phyloP scores from a whole-genome alignment of 2,113 vertebrate genomes.

The Amphilophus citrinellus region DNA sequence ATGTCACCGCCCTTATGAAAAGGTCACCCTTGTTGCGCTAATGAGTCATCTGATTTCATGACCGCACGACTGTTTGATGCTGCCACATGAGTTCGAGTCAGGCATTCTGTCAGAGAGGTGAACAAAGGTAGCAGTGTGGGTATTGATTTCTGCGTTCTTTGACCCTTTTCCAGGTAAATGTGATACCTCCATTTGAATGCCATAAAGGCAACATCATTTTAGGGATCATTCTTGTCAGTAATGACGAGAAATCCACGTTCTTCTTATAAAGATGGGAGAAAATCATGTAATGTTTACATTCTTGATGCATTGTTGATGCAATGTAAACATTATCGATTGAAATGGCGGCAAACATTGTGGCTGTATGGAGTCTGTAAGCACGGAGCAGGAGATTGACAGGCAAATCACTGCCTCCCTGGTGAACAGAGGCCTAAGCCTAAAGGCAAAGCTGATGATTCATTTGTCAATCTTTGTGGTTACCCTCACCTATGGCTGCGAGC shows the following conservation, averaged over 20 bases:
- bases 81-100: background rate
- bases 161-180: background rate
- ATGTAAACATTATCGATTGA: background rate
- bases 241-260: background rate
- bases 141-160: background rate
- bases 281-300: background rate
- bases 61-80: slow-evolving; percentile 25
- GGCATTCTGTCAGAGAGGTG: background rate
- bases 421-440: background rate
- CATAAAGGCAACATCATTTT: background rate
- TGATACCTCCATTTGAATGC: background rate
- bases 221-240: no score
- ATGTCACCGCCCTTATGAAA: slow-evolving; percentile 80
- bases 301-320: no score
- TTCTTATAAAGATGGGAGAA: background rate
- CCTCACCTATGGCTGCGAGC: background rate
- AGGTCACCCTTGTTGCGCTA: slow-evolving; percentile 81
- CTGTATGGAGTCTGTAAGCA: background rate
- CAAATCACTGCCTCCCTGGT: background rate
- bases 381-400: background rate
- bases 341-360: background rate
- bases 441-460: background rate
- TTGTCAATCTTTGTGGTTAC: background rate
- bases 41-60: slow-evolving; percentile 78
- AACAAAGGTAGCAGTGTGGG: background rate